These are phyloP conservation scores for Brachystomella parvula DNA, from an alignment of 1,140 invertebrate genomes.

Conservation along the genomic window DNA sequence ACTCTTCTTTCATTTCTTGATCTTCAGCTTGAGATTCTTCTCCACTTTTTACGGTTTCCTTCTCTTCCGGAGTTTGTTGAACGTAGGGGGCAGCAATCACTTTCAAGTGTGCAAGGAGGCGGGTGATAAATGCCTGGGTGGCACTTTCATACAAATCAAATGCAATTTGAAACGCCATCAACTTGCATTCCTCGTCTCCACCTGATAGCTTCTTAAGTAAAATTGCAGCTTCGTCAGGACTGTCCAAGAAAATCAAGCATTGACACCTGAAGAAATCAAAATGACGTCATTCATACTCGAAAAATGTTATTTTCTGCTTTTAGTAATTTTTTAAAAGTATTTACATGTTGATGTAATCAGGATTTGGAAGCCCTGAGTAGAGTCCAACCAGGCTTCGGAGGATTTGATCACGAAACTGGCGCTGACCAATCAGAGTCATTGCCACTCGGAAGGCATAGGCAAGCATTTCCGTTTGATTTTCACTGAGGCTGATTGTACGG, in stretches of 20 bases:
- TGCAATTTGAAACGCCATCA: conserved; percentile 98
- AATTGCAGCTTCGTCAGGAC: conserved; percentile 80
- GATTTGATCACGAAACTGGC: conserved; percentile 82
- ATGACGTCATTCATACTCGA: not conserved
- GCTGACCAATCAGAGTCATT: conserved; percentile 90
- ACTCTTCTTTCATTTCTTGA: not conserved
- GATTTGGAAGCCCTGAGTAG: conserved; percentile 73
- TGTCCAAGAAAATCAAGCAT: conserved; percentile 92
- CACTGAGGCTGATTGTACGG: conserved; percentile 42
- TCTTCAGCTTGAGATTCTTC: conserved; percentile 20
- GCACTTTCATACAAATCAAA: conserved; percentile 99
- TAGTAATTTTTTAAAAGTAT: not conserved
- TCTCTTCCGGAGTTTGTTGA: conserved; percentile 23
- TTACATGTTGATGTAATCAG: conserved; percentile 88
- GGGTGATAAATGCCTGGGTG: conserved; percentile 90
- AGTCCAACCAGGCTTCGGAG: conserved; percentile 79
- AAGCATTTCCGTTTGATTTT: conserved; percentile 83
- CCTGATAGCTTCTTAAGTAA: conserved; percentile 80
- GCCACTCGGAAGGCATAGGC: conserved; percentile 90
- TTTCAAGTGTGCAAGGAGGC: conserved; percentile 74
- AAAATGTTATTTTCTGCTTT: no score
- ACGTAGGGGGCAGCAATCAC: conserved; percentile 52
- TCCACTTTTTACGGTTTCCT: conserved; percentile 35
- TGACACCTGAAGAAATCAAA: conserved; percentile 54
- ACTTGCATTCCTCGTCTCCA: conserved; percentile 53